These are phyloP conservation scores for Plebejus anna DNA, from an alignment of 2,888 invertebrate species.

Conservation along the genomic window DNA sequence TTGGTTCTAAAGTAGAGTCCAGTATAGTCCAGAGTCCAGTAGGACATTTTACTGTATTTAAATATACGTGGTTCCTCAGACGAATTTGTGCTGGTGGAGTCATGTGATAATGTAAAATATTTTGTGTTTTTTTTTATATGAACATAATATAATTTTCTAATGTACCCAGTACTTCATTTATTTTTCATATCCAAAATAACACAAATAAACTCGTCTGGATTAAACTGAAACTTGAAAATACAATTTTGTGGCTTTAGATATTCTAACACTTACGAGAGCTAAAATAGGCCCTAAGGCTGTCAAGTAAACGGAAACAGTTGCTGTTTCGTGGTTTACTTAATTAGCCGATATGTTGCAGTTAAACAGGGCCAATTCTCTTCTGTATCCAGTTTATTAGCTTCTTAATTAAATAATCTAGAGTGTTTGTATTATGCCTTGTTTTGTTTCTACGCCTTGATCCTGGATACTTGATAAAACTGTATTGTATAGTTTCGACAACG, in stretches of 20 bases:
- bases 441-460: too few relatives aligned
- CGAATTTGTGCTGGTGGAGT: too few relatives aligned
- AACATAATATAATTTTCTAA: too few relatives aligned
- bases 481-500: too few relatives aligned
- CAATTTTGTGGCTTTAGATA: background rate
- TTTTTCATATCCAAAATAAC: background rate
- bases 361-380: background rate
- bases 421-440: background rate
- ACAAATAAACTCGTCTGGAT: background rate
- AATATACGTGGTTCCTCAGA: too few relatives aligned
- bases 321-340: background rate
- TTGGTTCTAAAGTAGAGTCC: too few relatives aligned
- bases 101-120: too few relatives aligned
- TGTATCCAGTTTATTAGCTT: background rate
- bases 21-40: too few relatives aligned
- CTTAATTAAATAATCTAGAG: background rate
- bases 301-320: background rate
- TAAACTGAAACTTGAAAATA: background rate
- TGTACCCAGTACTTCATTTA: too few relatives aligned
- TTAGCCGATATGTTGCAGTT: conserved; percentile 1
- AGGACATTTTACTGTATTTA: too few relatives aligned
- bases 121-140: too few relatives aligned
- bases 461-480: too few relatives aligned
- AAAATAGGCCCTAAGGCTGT: background rate
- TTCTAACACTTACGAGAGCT: background rate